Percentiles rank a stretch among this genome's conserved stretches.
phyloP scores from a whole-genome alignment of 2,888 invertebrate genomes.

The Netelia melanura region DNA sequence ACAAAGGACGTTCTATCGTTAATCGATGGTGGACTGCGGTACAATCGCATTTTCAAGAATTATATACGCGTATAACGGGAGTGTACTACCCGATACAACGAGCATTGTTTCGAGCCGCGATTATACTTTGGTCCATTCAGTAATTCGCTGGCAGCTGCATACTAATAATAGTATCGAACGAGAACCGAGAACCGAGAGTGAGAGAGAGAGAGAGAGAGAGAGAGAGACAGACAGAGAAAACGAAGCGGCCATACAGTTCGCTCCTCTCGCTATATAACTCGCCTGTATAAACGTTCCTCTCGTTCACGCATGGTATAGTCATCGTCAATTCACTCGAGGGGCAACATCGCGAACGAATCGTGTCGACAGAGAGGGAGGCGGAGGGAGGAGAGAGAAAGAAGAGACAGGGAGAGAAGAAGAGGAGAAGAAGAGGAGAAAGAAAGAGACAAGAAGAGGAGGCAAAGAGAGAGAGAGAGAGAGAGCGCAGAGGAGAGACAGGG shows the following conservation, averaged over 20 bases:
- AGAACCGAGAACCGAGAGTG: slow-evolving; percentile 21
- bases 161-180: slow-evolving; percentile 81
- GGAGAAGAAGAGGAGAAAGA: neutral
- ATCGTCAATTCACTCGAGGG: slow-evolving; percentile 21
- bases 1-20: too few species aligned
- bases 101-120: slow-evolving; percentile 78
- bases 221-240: slow-evolving; percentile 39
- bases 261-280: slow-evolving; percentile 25
- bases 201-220: slow-evolving; percentile 38
- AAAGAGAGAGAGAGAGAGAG: neutral
- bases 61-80: slow-evolving; percentile 10
- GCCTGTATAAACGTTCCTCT: slow-evolving; percentile 31
- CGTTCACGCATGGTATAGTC: slow-evolving; percentile 11
- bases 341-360: slow-evolving; percentile 34
- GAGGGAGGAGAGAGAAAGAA: neutral
- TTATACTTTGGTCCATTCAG: slow-evolving; percentile 78
- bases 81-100: slow-evolving; percentile 25
- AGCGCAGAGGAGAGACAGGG: neutral
- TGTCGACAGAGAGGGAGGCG: neutral
- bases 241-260: slow-evolving; percentile 68
- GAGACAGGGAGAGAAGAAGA: neutral
- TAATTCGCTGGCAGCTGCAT: slow-evolving; percentile 81
- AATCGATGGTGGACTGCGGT: neutral
- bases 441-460: neutral
- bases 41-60: slow-evolving; percentile 7